Evolutionary conservation across 2,888 invertebrate genomes (phyloP), one percentile per base, ranked within the genome.

Genomic region (Candidula unifasciata): DNA sequence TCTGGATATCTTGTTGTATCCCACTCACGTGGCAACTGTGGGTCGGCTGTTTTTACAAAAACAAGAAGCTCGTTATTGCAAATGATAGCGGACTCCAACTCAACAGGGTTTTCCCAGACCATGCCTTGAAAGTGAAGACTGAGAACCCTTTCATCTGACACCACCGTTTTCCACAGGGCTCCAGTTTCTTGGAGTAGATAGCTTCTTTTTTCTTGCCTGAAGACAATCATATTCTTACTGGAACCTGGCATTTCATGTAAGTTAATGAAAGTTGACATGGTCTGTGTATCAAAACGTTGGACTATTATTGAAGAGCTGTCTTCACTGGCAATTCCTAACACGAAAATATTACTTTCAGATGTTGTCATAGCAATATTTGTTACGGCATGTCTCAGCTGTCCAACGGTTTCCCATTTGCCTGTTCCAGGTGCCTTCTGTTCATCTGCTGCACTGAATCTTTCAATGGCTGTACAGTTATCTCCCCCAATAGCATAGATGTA

Each of bases 401-500:
- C 82, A 10, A 74, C 52, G 16, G 2, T 74, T 73, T 82, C 82
- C 82, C 82, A 82, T 24, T n/a, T 33, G 21, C 54, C 73, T 27
- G 60, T 33, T 3, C 64, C 74, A 37, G 73, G n/a, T 18, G 24
- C 27, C 27, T 27, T 1, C 35, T 79, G 64, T 35, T 80, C 80
- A 33, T 57, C 64, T n/a, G 24, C 44, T 30, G 52, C 73, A 82
- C 37, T 35, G 33, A 64, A 82, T 33, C 82, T 54, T 24, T 82
- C 60, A 60, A 82, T 74, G 2, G 24, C 44, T 35, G 57, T 64
- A 27, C 60, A 52, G 74, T 82, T 74, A 33, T 60, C 60, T 21
- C 82, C n/a, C n/a, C n/a, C 73, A 33, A 82, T n/a, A 27, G 74
- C 73, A 64, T 82, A 82, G 35, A 82, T 73, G 30, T 30, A 82